Conservation (phyloP, 2,888 invertebrate genomes). For the Nomada lathburiana region DNA sequence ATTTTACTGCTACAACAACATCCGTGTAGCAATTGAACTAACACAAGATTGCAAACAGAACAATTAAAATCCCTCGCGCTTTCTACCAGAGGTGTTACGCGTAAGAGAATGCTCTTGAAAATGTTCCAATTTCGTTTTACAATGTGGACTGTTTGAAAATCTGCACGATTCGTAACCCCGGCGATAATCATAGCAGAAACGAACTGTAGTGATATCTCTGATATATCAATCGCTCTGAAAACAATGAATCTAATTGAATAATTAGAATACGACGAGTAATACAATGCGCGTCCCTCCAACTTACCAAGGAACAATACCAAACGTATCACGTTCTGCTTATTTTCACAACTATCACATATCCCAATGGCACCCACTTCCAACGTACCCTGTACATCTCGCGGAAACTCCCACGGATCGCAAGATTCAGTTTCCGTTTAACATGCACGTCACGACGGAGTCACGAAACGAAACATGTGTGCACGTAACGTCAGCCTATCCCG, state of each 20-base stretch:
- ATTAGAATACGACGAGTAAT: not conserved
- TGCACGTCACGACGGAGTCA: not conserved
- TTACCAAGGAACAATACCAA: no score
- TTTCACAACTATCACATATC: not conserved
- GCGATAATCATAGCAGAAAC: no score
- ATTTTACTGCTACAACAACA: not conserved
- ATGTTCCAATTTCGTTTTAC: no score
- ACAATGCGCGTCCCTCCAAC: not conserved
- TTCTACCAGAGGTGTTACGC: no score
- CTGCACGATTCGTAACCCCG: no score
- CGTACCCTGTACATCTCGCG: not conserved
- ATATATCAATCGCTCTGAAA: no score
- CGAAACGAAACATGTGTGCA: not conserved
- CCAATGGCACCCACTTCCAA: not conserved
- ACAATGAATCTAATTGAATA: no score
- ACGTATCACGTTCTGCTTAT: not conserved
- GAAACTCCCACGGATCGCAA: not conserved
- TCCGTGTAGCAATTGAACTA: not conserved
- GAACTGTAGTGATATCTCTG: no score
- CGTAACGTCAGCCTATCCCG: not conserved
- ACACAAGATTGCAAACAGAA: not conserved
- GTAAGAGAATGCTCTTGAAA: no score
- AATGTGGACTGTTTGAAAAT: no score
- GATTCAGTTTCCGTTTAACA: conserved; percentile 5
- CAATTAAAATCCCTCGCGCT: no score